Evolutionary conservation across 2,888 invertebrate species (phyloP).

Genomic region (Rhingia rostrata): DNA sequence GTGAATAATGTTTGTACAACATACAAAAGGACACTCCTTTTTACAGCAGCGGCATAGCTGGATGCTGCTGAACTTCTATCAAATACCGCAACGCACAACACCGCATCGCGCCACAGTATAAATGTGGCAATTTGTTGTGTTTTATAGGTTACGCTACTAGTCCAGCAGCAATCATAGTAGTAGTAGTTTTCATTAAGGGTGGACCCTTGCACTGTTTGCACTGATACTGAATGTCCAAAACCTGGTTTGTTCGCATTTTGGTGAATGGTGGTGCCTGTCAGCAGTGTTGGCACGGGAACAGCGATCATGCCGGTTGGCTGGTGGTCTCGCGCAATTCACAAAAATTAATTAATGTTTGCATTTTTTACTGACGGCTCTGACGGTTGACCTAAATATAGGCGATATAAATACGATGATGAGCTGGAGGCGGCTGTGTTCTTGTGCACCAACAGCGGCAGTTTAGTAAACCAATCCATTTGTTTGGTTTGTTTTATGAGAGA

Average conservation of each 20-base stretch:
- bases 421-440: background rate
- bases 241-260: conserved; percentile 9
- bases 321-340: conserved; percentile 51
- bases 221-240: conserved; percentile 33
- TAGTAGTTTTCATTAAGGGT: background rate
- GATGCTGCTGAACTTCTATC: conserved; percentile 8
- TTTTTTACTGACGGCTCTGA: conserved; percentile 60
- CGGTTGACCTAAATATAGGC: conserved; percentile 50
- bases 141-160: conserved; percentile 30
- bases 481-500: conserved; percentile 41
- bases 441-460: conserved; percentile 8
- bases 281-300: conserved; percentile 26
- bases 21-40: background rate
- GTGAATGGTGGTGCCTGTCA: conserved; percentile 39
- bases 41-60: conserved; percentile 8
- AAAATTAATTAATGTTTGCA: conserved; percentile 70
- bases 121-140: conserved; percentile 40
- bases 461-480: conserved; percentile 29
- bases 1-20: background rate
- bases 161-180: conserved; percentile 14
- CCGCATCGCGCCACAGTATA: conserved; percentile 22
- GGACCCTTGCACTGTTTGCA: background rate
- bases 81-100: conserved; percentile 21
- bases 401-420: conserved; percentile 15
- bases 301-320: conserved; percentile 42